Evolutionary conservation across 2,113 vertebrate species (phyloP).

Genomic region (Dromaius novaehollandiae): DNA sequence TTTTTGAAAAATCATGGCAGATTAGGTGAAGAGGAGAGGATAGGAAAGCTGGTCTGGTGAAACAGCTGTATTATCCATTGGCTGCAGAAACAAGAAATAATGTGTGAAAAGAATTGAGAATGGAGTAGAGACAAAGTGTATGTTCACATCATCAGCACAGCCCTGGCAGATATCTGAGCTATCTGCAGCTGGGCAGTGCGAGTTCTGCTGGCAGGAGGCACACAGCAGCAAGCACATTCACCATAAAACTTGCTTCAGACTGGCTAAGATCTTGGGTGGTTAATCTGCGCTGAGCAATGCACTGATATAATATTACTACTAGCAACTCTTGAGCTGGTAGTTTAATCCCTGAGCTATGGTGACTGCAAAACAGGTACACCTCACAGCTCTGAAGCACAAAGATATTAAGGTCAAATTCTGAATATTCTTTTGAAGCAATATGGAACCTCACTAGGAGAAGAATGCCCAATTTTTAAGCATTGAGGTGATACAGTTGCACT

Average conservation of each 20-base stretch:
- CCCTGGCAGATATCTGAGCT: background rate
- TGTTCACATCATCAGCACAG: background rate
- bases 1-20: background rate
- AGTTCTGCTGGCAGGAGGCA: background rate
- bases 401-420: background rate
- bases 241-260: background rate
- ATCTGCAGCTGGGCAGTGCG: background rate
- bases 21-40: background rate
- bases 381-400: background rate
- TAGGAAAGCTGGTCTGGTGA: background rate
- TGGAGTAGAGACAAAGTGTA: background rate
- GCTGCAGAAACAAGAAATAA: background rate
- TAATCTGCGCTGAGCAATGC: background rate
- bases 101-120: background rate
- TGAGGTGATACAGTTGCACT: background rate
- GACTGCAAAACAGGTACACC: background rate
- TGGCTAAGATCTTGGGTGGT: background rate
- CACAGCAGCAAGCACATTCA: background rate
- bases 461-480: background rate
- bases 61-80: background rate
- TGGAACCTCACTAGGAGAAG: background rate
- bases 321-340: background rate
- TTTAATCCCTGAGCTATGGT: background rate
- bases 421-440: background rate
- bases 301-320: background rate